Base-by-base conservation (phyloP, 2,888 invertebrate genomes). In the Deilephila porcellus region DNA sequence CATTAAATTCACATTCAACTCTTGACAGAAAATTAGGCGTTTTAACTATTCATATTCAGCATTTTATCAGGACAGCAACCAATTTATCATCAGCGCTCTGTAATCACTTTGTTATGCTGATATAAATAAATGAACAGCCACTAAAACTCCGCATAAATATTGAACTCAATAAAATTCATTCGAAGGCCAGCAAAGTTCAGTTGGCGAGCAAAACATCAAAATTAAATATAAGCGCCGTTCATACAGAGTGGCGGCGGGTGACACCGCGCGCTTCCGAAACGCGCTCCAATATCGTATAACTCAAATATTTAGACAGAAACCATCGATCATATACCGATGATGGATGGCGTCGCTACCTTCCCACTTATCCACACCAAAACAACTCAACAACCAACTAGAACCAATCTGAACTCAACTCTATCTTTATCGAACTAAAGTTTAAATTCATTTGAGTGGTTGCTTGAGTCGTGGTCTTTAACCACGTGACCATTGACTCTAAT, bases 271-370 rank as follows among this genome's bases (percentile, higher is more conserved):
- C 73, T 73, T 70, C 73, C 70, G 70, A 73, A 72, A 73, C 76
- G 82, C 80, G 82, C 82, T 84, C 82, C 82, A 79, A 84, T 91
- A 91, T 91, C 90, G 88, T 90, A 89, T 91, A 93, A 92, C 92
- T 93, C 93, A 93, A 93, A 93, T 93, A 93, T 93, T 93, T 93
- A 89, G 89, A 89, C 90, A 91, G 87, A 88, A 82, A 89, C 90
- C 92, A 93, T 94, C 93, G 90, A 93, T 94, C 93, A 93, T 90
- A 90, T 90, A 88, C 89, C 85, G 88, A 91, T 93, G 93, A 93
- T 93, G 86, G 93, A 94, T 94, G 86, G 87, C 86, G 84, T 86
- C 85, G 86, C 88, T 88, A 83, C 82, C 82, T 78, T 76, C 67
- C 19, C 73, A 71, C 25, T 72, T 56, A 29, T 53, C 0, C 20